phyloP scores from a whole-genome alignment of 2,888 invertebrate species.

The Agrotis segetum region DNA sequence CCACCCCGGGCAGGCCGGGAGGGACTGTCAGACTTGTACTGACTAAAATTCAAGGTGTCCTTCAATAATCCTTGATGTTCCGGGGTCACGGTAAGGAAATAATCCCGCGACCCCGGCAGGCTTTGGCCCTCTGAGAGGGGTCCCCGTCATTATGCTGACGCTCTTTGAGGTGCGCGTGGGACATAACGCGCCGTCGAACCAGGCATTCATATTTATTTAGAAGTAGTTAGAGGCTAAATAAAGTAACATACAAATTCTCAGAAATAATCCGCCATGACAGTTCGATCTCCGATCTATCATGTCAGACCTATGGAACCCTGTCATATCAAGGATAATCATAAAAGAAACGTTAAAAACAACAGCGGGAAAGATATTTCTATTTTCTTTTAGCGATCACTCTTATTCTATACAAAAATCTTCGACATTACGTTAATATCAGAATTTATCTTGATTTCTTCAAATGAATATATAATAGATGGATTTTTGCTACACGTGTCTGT shows the following conservation, averaged over 20 bases:
- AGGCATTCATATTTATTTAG: too few relatives aligned
- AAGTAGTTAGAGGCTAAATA: too few relatives aligned
- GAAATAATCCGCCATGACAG: slow-evolving; percentile 1
- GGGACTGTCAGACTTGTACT: too few relatives aligned
- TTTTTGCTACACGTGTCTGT: slow-evolving; percentile 8
- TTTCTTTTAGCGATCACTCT: slow-evolving; percentile 29
- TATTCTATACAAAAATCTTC: slow-evolving; percentile 28
- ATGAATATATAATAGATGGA: slow-evolving; percentile 40
- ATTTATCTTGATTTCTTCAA: slow-evolving; percentile 41
- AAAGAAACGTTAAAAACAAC: slow-evolving; percentile 23
- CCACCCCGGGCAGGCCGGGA: too few relatives aligned
- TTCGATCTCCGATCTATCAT: slow-evolving; percentile 21
- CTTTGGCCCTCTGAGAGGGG: too few relatives aligned
- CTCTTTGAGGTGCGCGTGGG: too few relatives aligned
- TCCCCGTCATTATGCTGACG: too few relatives aligned
- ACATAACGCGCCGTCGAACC: too few relatives aligned
- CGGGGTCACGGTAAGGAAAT: too few relatives aligned
- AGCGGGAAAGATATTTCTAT: slow-evolving; percentile 13
- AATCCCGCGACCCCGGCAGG: too few relatives aligned
- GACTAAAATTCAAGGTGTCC: too few relatives aligned
- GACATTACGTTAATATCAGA: slow-evolving; percentile 14
- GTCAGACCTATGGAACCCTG: not conserved
- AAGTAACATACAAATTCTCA: not conserved
- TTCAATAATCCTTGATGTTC: too few relatives aligned
- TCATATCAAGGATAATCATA: slow-evolving; percentile 30